These are phyloP conservation scores for Platichthys stellatus DNA, from an alignment of 2,113 vertebrate species.

Conservation along the genomic window DNA sequence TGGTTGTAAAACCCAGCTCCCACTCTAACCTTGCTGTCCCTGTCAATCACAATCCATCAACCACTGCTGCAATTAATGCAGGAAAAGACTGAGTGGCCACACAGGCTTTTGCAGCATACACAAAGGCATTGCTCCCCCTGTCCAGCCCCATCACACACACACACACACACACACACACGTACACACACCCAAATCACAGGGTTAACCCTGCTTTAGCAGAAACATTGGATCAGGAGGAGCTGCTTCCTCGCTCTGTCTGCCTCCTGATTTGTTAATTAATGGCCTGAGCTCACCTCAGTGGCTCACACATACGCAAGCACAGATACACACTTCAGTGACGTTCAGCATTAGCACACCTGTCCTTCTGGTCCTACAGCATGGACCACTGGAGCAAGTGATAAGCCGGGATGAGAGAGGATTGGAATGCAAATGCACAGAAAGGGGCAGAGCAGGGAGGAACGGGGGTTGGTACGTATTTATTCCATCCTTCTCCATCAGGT, in stretches of 20 bases:
- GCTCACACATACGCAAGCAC: slow-evolving; percentile 16
- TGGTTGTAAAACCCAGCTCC: slow-evolving; percentile 24
- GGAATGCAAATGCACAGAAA: slow-evolving; percentile 38
- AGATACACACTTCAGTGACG: slow-evolving; percentile 27
- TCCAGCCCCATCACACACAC: slow-evolving; percentile 37
- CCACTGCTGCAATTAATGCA: slow-evolving; percentile 13
- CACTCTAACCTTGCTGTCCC: slow-evolving; percentile 8
- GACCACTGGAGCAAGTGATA: slow-evolving; percentile 74
- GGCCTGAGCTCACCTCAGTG: slow-evolving; percentile 57
- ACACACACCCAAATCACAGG: slow-evolving; percentile 26
- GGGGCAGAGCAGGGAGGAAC: slow-evolving; percentile 11
- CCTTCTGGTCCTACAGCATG: slow-evolving; percentile 47
- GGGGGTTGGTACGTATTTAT: slow-evolving; percentile 38
- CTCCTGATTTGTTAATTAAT: slow-evolving; percentile 69
- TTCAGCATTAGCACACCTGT: slow-evolving; percentile 48
- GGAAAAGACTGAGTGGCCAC: not conserved
- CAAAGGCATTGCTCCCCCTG: not conserved
- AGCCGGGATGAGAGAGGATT: slow-evolving; percentile 49
- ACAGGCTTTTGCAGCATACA: not conserved
- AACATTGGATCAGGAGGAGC: slow-evolving; percentile 45
- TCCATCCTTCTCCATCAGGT: slow-evolving; percentile 34
- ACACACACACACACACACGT: slow-evolving; percentile 24
- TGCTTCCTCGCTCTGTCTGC: slow-evolving; percentile 37
- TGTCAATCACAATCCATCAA: slow-evolving; percentile 51
- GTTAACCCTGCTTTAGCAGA: slow-evolving; percentile 45